Evolutionary conservation across 1,140 invertebrate genomes (phyloP).

Genomic region (Drosophila nigrodunni): DNA sequence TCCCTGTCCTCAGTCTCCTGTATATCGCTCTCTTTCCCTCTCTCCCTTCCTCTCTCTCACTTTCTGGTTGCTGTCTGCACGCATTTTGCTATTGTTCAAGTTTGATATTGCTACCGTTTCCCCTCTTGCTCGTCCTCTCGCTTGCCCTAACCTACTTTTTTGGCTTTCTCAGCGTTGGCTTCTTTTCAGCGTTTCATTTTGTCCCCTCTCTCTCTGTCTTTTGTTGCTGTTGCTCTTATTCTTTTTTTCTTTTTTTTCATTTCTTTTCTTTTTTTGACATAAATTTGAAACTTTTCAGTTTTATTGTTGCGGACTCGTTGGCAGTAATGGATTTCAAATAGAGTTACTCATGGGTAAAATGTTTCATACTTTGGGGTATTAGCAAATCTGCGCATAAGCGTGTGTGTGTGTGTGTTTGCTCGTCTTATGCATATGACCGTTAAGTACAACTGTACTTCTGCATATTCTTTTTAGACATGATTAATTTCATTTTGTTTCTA

Average conservation of each 20-base stretch:
- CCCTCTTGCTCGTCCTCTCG: slow-evolving; percentile 1
- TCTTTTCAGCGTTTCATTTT: slow-evolving; percentile 67
- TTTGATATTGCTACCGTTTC: slow-evolving; percentile 40
- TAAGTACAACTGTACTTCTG: slow-evolving; percentile 25
- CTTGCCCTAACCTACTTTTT: slow-evolving; percentile 68
- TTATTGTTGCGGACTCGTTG: slow-evolving; percentile 81
- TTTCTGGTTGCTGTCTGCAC: slow-evolving; percentile 41
- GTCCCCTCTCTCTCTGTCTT: slow-evolving; percentile 18
- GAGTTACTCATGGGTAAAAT: slow-evolving; percentile 83
- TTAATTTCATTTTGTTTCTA: slow-evolving; percentile 17
- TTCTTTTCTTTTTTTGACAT: slow-evolving; percentile 61
- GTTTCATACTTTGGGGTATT: slow-evolving; percentile 80
- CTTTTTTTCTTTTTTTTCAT: slow-evolving; percentile 16
- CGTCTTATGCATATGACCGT: slow-evolving; percentile 24
- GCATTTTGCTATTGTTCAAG: slow-evolving; percentile 76
- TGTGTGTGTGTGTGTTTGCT: slow-evolving; percentile 71
- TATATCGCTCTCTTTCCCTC: background rate
- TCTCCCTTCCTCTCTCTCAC: slow-evolving; percentile 1
- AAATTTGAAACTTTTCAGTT: slow-evolving; percentile 82
- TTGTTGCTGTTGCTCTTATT: slow-evolving; percentile 17
- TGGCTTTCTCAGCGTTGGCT: slow-evolving; percentile 67
- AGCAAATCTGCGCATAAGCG: slow-evolving; percentile 76
- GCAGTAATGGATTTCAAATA: slow-evolving; percentile 83
- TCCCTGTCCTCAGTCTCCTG: slow-evolving; percentile 2
- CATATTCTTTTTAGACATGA: background rate